Conservation (phyloP, 2,113 vertebrate species). For the Helogale parvula region DNA sequence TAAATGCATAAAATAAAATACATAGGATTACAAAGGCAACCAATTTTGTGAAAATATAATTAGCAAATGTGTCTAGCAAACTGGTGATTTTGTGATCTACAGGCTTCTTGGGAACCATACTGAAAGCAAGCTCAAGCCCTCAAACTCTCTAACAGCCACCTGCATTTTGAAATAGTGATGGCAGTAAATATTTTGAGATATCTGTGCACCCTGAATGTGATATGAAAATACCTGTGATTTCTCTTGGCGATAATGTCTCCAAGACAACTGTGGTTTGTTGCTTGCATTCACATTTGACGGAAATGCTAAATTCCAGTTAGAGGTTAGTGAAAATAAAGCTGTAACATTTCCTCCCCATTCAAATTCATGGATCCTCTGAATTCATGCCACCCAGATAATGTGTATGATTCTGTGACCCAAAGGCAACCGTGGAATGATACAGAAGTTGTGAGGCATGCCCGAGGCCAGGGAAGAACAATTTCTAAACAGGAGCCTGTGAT, state of each 20-base stretch:
- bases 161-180: background rate
- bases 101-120: background rate
- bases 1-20: background rate
- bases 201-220: background rate
- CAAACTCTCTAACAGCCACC: background rate
- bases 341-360: background rate
- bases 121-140: background rate
- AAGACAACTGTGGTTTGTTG: background rate
- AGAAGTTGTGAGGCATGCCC: background rate
- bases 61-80: background rate
- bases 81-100: background rate
- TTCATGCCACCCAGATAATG: background rate
- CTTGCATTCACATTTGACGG: background rate
- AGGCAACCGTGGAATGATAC: background rate
- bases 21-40: background rate
- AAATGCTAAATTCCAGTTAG: slow-evolving; percentile 43
- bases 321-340: slow-evolving; percentile 37
- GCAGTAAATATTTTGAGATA: background rate
- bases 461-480: background rate
- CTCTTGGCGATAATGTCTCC: background rate
- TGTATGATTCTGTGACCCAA: background rate
- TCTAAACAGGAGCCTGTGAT: too few species aligned
- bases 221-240: slow-evolving; percentile 13
- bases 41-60: background rate
- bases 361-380: background rate